These are phyloP conservation scores for Caiman crocodilus DNA, from an alignment of 2,797 vertebrate species.

Conservation along the genomic window DNA sequence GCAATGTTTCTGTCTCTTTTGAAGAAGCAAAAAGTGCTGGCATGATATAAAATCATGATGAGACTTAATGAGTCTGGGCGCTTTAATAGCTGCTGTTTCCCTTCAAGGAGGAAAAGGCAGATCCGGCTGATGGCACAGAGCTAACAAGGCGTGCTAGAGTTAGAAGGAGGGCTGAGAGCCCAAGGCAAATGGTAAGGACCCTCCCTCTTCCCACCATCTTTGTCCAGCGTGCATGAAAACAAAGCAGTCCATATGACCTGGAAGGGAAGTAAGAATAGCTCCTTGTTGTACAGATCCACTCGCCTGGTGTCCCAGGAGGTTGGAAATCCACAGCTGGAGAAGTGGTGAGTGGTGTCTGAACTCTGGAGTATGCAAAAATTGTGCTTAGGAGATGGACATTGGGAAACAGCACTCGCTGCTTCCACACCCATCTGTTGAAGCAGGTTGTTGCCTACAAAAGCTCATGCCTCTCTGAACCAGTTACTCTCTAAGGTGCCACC, in stretches of 20 bases:
- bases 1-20: not conserved
- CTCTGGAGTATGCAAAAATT: not conserved
- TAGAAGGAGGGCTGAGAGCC: not conserved
- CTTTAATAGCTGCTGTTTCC: not conserved
- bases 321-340: not conserved
- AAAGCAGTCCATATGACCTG: not conserved
- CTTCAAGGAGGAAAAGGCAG: conserved; percentile 8
- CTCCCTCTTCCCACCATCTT: rapidly evolving
- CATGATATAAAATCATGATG: not conserved
- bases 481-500: no score
- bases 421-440: not conserved
- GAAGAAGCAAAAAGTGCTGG: not conserved
- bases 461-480: no score
- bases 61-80: rapidly evolving
- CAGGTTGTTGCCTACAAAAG: no score
- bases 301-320: not conserved
- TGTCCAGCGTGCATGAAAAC: not conserved
- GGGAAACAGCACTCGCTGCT: not conserved
- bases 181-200: not conserved
- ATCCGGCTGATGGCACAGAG: rapidly evolving
- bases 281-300: not conserved
- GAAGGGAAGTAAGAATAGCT: not conserved
- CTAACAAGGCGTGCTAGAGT: not conserved
- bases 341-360: not conserved
- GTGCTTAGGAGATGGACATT: rapidly evolving